phyloP scores from a whole-genome alignment of 1,140 invertebrate genomes.

The Gonatopus flavifemur region DNA sequence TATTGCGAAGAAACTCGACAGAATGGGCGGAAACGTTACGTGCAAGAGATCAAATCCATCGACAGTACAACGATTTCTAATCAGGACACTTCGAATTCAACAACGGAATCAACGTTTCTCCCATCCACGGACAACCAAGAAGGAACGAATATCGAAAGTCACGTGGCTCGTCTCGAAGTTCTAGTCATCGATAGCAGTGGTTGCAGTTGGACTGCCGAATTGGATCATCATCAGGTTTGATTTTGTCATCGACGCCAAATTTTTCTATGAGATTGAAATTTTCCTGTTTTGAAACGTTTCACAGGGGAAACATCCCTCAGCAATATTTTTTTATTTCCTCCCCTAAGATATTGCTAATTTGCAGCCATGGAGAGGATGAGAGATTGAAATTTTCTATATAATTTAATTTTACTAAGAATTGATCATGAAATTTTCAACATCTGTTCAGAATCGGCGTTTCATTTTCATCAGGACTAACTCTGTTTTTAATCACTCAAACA shows the following conservation, averaged over 20 bases:
- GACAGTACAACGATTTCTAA: slow-evolving; percentile 22
- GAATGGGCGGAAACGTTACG: slow-evolving; percentile 38
- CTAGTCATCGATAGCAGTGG: slow-evolving; percentile 53
- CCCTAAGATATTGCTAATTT: too few species aligned
- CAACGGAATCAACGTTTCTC: slow-evolving; percentile 12
- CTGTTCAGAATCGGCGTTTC: too few species aligned
- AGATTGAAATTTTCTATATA: too few species aligned
- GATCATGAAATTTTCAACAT: too few species aligned
- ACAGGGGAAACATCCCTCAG: too few species aligned
- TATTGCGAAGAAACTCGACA: slow-evolving; percentile 50
- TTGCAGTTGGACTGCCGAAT: slow-evolving; percentile 28
- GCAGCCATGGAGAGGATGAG: too few species aligned
- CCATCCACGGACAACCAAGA: slow-evolving; percentile 23
- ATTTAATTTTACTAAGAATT: too few species aligned
- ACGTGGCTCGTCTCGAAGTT: slow-evolving; percentile 48
- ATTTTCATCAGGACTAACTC: too few species aligned
- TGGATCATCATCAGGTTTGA: slow-evolving; percentile 18
- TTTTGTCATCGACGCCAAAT: background rate
- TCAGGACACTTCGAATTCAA: slow-evolving; percentile 17
- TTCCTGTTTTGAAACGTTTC: too few species aligned
- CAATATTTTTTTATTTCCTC: too few species aligned
- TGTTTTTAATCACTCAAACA: too few species aligned
- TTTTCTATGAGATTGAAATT: too few species aligned
- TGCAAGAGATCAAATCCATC: slow-evolving; percentile 26
- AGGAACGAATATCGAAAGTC: slow-evolving; percentile 20